phyloP scores from a whole-genome alignment of 2,113 vertebrate species.

The Gnathonemus longibarbis region DNA sequence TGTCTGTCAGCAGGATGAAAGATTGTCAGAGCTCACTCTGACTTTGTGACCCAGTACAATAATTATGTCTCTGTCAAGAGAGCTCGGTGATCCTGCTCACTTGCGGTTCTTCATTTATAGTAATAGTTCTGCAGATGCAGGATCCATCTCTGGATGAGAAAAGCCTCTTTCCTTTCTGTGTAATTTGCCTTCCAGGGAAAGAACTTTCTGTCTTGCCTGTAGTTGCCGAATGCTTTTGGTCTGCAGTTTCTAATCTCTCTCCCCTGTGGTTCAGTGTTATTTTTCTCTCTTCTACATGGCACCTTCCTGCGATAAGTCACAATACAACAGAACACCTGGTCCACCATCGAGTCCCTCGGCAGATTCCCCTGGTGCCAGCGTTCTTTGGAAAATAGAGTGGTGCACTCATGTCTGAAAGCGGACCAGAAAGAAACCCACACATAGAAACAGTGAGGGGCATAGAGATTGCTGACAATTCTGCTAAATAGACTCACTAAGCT shows the following conservation, averaged over 20 bases:
- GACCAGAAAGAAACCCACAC: background rate
- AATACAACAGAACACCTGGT: background rate
- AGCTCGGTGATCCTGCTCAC: background rate
- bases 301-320: background rate
- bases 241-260: background rate
- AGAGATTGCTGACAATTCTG: background rate
- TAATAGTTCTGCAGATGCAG: background rate
- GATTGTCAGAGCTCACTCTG: background rate
- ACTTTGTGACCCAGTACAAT: background rate
- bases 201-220: background rate
- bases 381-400: background rate
- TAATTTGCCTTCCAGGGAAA: background rate
- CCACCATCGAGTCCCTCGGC: background rate
- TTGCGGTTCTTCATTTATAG: background rate
- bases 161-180: background rate
- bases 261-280: background rate
- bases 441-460: background rate
- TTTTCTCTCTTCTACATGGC: background rate
- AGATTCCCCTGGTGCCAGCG: background rate
- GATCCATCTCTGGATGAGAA: background rate
- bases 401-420: background rate
- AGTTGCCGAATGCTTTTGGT: background rate
- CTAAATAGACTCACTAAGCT: background rate
- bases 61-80: background rate
- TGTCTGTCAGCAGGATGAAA: background rate